Base-by-base conservation (phyloP, 2,113 vertebrate genomes). In the Caranx melampygus region DNA sequence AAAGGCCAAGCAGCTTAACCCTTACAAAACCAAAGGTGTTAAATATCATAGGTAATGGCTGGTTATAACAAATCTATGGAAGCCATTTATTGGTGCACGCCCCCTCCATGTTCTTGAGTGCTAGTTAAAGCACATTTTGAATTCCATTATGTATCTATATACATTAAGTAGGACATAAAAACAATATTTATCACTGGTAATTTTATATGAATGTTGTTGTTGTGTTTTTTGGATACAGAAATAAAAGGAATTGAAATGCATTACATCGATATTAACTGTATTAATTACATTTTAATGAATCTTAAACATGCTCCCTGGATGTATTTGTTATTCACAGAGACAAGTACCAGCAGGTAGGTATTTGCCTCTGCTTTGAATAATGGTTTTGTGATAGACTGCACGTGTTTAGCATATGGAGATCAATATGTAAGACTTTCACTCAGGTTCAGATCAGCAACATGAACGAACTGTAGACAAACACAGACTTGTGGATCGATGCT, bases 1-100 rank as follows among this genome's bases (percentile, higher is more conserved):
- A 87, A 78, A 95, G 92, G 95, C 92, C 92, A 91, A 92, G 92
- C 84, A 90, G 93, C 92, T 95, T 95, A 94, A 95, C 94, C 92
- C 92, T 72, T 74, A 83, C 88, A 77, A 89, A 92, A 92, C 88
- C 83, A n/a, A 90, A 95, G 94, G 93, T 95, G 94, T 94, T 94
- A 94, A 95, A 93, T 93, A 94, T 93, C 87, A 85, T 76, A 85
- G 88, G 75, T 94, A 94, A 94, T 92, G 90, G 87, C 78, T 85
- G 78, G 70, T 88, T 78, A 87, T 82, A 81, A 89, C 81, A 86
- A 87, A 90, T 91, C 80, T 85, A 72, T 72, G 60, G 74, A 83
- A 85, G 77, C 37, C 80, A 68, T 75, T 85, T 74, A 89, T 74
- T 77, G 72, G 51, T 75, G 76, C 20, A 40, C 3, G 52, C 33